A percentile compares a stretch with the other conserved stretches of the same genome.
Evolutionary conservation across 2,888 invertebrate genomes (phyloP).

Genomic region (Coenonympha arcania): DNA sequence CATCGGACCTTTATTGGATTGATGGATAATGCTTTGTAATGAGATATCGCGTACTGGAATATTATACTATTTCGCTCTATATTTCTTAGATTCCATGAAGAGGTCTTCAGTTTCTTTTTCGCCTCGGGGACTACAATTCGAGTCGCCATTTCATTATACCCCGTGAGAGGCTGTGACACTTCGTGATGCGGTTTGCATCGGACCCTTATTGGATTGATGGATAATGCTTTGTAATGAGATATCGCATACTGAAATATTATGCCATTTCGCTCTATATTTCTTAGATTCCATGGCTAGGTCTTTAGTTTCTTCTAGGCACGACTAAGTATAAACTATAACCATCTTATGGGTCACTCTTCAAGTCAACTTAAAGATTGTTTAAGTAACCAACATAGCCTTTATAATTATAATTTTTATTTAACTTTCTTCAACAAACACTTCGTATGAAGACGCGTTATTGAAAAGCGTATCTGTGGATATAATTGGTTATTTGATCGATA

Average conservation of each 20-base stretch:
- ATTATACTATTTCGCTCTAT: conserved; percentile 22
- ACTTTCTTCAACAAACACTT: too few relatives aligned
- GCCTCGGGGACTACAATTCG: too few relatives aligned
- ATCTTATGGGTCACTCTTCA: too few relatives aligned
- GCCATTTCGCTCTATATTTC: conserved; percentile 29
- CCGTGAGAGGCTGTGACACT: conserved; percentile 56
- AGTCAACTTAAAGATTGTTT: too few relatives aligned
- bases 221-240: conserved; percentile 55
- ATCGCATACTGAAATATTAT: conserved; percentile 24
- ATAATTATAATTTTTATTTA: too few relatives aligned
- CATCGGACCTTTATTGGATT: conserved; percentile 53
- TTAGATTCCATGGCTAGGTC: conserved; percentile 49
- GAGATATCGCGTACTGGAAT: conserved; percentile 32
- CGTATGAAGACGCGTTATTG: conserved; percentile 54
- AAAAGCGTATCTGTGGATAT: conserved; percentile 34
- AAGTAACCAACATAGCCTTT: too few relatives aligned
- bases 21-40: conserved; percentile 56
- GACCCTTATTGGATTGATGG: conserved; percentile 59
- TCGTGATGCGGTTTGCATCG: conserved; percentile 48
- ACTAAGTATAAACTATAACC: too few relatives aligned
- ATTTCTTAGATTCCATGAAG: conserved; percentile 42
- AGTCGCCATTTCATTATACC: conserved; percentile 34
- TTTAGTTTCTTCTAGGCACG: too few relatives aligned
- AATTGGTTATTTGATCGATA: conserved; percentile 24
- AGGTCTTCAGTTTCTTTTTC: too few relatives aligned